Evolutionary conservation across 1,140 invertebrate genomes (phyloP), one percentile per base, ranked within the genome.

Genomic region (Drosophila littoralis): DNA sequence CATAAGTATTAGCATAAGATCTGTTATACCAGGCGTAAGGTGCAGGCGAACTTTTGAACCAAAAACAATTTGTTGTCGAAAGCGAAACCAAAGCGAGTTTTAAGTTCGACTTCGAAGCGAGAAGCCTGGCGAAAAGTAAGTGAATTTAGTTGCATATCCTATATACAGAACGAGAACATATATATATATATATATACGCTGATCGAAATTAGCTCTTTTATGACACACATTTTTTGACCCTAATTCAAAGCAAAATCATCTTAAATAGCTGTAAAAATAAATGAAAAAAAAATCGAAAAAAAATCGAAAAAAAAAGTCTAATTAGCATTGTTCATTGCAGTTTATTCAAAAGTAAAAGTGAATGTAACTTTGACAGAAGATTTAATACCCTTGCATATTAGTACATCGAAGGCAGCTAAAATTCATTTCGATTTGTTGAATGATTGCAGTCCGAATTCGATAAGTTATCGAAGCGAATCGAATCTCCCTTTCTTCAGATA

Each of bases 121-220:
- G 13, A 43, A 28, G 45, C 36, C 36, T 8, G 36, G 42, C 32
- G 50, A 17, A 33, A 69, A 74, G 68, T 66, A 78, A 71, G 73
- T 80, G 84, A 89, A 89, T 89, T 89, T 89, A 89, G 84, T 89
- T 89, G 84, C 84, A 89, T 89, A 89, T 89, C 84, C 81, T 80
- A 83, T 70, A 85, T 70, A 85, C 58, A 75, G 70, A 60, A 82
- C 70, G 48, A 74, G 75, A 77, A 63, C 33, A 71, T 68, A 4
- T 40, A 38, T 38, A 38, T 38, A 7, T 38, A 38, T 38, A 28
- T 48, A 79, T 75, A 86, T 86, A 75, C 57, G 77, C 73, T 75
- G 81, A 81, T 67, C 57, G 57, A 58, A 60, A 71, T 64, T 77
- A 68, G 58, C 65, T 77, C 36, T 79, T 79, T 68, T 79, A 75